phyloP scores from a whole-genome alignment of 2,797 vertebrate species.

The Protonibea diacanthus region DNA sequence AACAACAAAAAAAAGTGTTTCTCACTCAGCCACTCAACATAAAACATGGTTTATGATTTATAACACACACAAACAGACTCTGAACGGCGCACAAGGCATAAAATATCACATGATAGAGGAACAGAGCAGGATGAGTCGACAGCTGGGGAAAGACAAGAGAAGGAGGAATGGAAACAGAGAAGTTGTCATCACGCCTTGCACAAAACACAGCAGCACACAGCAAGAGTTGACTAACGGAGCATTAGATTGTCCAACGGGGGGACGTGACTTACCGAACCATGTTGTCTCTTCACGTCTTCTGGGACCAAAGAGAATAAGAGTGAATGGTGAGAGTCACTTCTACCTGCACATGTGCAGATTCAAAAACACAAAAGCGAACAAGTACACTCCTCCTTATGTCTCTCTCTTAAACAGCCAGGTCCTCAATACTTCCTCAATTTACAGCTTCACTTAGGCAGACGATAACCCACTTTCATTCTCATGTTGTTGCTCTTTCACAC shows the following conservation, averaged over 20 bases:
- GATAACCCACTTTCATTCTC: constrained; percentile 4
- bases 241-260: not conserved
- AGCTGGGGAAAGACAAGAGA: constrained; percentile 61
- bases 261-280: constrained; percentile 88
- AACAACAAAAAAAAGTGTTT: not conserved
- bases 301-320: constrained; percentile 64
- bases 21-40: constrained; percentile 10
- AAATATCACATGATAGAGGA: constrained; percentile 72
- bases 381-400: not conserved
- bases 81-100: not conserved
- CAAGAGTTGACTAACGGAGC: constrained; percentile 40
- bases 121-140: constrained; percentile 44
- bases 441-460: constrained; percentile 5
- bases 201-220: constrained; percentile 36
- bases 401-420: not conserved
- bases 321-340: constrained; percentile 45
- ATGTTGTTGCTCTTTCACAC: constrained; percentile 1
- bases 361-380: not conserved
- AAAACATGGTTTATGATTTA: constrained; percentile 29
- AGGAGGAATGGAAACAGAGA: constrained; percentile 80
- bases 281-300: constrained; percentile 69
- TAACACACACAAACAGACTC: constrained; percentile 32
- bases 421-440: constrained; percentile 42
- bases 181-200: constrained; percentile 65
- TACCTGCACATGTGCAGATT: constrained; percentile 58